Percentiles rank a stretch among this genome's conserved stretches.
phyloP scores from a whole-genome alignment of 2,888 invertebrate species.

The Lingula anatina region DNA sequence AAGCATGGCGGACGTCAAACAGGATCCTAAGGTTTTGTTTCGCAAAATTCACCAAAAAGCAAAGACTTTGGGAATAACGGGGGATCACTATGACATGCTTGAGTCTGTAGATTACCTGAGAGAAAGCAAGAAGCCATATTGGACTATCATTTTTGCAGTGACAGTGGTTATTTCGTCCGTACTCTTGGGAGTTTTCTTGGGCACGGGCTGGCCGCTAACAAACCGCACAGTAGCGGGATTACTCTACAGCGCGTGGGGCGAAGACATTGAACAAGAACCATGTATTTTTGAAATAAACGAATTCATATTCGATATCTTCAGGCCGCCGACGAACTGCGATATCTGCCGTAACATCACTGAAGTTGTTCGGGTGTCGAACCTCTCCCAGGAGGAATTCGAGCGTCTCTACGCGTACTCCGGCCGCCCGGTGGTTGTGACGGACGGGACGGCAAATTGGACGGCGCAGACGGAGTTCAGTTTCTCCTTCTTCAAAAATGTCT shows the following conservation, averaged over 20 bases:
- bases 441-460: slow-evolving; percentile 77
- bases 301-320: slow-evolving; percentile 55
- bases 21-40: slow-evolving; percentile 11
- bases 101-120: slow-evolving; percentile 17
- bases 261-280: slow-evolving; percentile 16
- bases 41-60: slow-evolving; percentile 24
- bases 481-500: slow-evolving; percentile 70
- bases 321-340: slow-evolving; percentile 75
- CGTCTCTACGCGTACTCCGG: slow-evolving; percentile 70
- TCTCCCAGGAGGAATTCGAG: slow-evolving; percentile 69
- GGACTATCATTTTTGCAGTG: too few species aligned
- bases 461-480: slow-evolving; percentile 75
- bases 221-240: background rate
- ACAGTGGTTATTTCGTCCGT: background rate
- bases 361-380: slow-evolving; percentile 64
- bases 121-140: background rate
- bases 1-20: background rate
- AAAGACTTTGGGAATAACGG: slow-evolving; percentile 19
- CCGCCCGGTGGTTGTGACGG: slow-evolving; percentile 77
- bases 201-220: background rate
- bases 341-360: slow-evolving; percentile 66
- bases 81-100: slow-evolving; percentile 20
- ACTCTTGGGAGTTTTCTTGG: background rate
- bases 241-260: slow-evolving; percentile 9
- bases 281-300: slow-evolving; percentile 30